Percentiles rank a stretch among this genome's conserved stretches.
Evolutionary conservation across 2,888 invertebrate genomes (phyloP).

Genomic region (Sphaerophoria rueppellii): DNA sequence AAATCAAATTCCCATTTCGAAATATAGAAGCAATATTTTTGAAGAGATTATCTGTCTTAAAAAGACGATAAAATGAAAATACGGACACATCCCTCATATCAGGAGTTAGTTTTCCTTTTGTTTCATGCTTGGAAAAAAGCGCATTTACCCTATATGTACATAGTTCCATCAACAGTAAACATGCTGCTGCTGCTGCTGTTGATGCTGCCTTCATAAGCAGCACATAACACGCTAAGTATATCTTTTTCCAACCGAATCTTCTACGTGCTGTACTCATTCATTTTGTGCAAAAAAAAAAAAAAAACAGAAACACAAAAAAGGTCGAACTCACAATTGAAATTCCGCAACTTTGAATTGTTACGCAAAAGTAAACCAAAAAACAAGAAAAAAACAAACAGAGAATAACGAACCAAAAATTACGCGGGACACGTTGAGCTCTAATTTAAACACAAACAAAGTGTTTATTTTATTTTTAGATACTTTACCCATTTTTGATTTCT

Average conservation of each 20-base stretch:
- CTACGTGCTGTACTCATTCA: slow-evolving; percentile 46
- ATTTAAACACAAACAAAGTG: slow-evolving; percentile 69
- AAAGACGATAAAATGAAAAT: not conserved
- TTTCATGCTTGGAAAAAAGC: not conserved
- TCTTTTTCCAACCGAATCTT: slow-evolving; percentile 37
- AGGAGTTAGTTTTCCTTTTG: not conserved
- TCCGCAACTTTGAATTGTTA: slow-evolving; percentile 66
- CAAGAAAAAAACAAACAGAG: slow-evolving; percentile 6
- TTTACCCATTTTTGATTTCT: slow-evolving; percentile 64
- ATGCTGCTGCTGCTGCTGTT: slow-evolving; percentile 26
- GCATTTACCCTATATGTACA: slow-evolving; percentile 18
- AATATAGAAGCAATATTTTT: too few relatives aligned
- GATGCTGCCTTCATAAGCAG: slow-evolving; percentile 22
- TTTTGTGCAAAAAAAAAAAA: slow-evolving; percentile 45
- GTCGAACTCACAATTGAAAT: slow-evolving; percentile 52
- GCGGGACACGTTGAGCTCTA: slow-evolving; percentile 70
- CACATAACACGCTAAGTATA: slow-evolving; percentile 15
- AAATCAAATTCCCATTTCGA: too few relatives aligned
- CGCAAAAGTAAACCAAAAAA: slow-evolving; percentile 45
- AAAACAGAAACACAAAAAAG: not conserved
- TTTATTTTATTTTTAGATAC: slow-evolving; percentile 71
- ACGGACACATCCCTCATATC: not conserved
- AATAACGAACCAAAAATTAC: slow-evolving; percentile 41
- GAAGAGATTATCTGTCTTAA: too few relatives aligned
- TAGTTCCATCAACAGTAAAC: slow-evolving; percentile 35